These are phyloP conservation scores for Solen grandis DNA, from an alignment of 1,140 invertebrate genomes.

Conservation along the genomic window DNA sequence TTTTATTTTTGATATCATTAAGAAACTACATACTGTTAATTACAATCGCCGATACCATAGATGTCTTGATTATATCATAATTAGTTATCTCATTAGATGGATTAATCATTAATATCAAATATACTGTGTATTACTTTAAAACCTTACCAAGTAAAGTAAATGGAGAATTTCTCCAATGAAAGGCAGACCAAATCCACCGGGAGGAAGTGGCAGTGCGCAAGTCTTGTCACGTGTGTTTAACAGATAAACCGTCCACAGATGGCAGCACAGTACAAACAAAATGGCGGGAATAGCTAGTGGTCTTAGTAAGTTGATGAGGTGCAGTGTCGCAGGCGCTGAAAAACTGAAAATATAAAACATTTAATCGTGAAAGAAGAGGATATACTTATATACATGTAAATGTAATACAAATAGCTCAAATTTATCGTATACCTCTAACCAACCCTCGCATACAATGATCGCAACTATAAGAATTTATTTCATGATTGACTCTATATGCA, in stretches of 20 bases:
- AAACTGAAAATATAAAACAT: too few relatives aligned
- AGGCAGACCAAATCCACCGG: conserved; percentile 36
- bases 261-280: background rate
- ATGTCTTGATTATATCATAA: background rate
- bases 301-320: too few relatives aligned
- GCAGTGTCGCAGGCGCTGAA: too few relatives aligned
- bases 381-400: too few relatives aligned
- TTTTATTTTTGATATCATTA: background rate
- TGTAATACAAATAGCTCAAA: too few relatives aligned
- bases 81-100: background rate
- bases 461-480: too few relatives aligned
- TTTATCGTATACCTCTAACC: too few relatives aligned
- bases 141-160: conserved; percentile 17
- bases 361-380: too few relatives aligned
- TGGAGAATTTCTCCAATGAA: conserved; percentile 44
- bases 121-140: background rate
- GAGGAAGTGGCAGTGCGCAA: conserved; percentile 17
- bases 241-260: conserved; percentile 19
- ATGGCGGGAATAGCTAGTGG: background rate
- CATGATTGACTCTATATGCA: too few relatives aligned
- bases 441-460: too few relatives aligned
- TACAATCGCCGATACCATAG: background rate
- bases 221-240: conserved; percentile 6
- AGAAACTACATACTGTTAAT: background rate
- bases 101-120: background rate